phyloP scores from a whole-genome alignment of 1,140 invertebrate species.

The Euglossa dilemma region DNA sequence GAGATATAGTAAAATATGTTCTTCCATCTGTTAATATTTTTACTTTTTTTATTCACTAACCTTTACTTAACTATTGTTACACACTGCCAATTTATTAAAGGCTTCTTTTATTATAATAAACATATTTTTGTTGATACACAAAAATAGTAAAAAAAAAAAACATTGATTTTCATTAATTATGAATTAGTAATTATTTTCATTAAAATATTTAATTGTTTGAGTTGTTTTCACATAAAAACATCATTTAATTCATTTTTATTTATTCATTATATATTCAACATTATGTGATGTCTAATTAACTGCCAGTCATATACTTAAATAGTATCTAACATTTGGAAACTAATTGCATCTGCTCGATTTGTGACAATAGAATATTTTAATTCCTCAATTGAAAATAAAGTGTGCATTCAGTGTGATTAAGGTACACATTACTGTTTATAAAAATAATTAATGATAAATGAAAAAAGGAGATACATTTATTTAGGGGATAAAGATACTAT shows the following conservation, averaged over 20 bases:
- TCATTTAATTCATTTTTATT: constrained; percentile 26
- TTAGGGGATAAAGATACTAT: background rate
- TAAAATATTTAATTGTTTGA: constrained; percentile 16
- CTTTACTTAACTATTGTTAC: constrained; percentile 64
- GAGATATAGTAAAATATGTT: constrained; percentile 45
- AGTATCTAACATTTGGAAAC: constrained; percentile 17
- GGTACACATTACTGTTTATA: constrained; percentile 15
- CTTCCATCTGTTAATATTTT: constrained; percentile 52
- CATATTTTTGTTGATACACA: constrained; percentile 32
- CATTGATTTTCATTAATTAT: constrained; percentile 32
- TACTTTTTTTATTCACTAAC: constrained; percentile 52
- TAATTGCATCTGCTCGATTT: constrained; percentile 29
- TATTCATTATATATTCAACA: constrained; percentile 26
- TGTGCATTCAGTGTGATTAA: constrained; percentile 2
- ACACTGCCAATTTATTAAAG: constrained; percentile 77
- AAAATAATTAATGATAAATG: background rate
- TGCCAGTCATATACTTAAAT: constrained; percentile 58
- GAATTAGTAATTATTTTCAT: constrained; percentile 46
- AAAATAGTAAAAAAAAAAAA: constrained; percentile 38
- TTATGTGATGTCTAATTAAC: constrained; percentile 55
- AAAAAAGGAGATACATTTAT: background rate
- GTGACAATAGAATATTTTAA: constrained; percentile 25
- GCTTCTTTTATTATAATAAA: constrained; percentile 63
- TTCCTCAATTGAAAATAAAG: constrained; percentile 15
- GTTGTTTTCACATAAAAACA: background rate